phyloP scores from a whole-genome alignment of 1,140 invertebrate species.

The Caenorhabditis tropicalis region DNA sequence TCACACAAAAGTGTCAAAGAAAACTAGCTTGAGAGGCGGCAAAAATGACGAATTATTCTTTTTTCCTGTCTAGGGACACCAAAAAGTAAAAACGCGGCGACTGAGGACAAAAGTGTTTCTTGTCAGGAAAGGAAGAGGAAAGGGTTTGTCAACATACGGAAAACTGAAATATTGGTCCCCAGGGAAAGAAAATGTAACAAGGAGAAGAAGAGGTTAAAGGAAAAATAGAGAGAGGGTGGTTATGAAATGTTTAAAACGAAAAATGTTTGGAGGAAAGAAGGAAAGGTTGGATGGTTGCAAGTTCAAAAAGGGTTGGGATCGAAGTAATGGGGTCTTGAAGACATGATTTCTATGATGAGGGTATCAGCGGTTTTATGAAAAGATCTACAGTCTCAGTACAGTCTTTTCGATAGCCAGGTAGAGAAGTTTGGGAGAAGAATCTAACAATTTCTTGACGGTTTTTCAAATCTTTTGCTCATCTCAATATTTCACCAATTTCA shows the following conservation, averaged over 20 bases:
- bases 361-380: no score
- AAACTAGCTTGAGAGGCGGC: constrained; percentile 38
- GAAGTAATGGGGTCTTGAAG: no score
- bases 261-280: not conserved
- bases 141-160: constrained; percentile 44
- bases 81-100: constrained; percentile 27
- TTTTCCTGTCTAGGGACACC: constrained; percentile 30
- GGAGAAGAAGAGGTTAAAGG: constrained; percentile 30
- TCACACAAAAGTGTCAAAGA: constrained; percentile 3
- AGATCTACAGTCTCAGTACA: no score
- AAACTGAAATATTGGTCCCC: constrained; percentile 37
- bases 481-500: no score
- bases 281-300: not conserved
- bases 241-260: not conserved
- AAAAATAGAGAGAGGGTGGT: constrained; percentile 1
- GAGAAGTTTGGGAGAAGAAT: no score
- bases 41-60: constrained; percentile 41
- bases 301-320: no score
- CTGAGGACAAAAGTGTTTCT: constrained; percentile 33
- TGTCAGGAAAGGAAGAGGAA: not conserved
- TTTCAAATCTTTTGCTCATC: no score
- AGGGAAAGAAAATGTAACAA: not conserved
- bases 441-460: no score
- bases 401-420: no score
- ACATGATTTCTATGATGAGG: no score